Evolutionary conservation across 2,797 vertebrate species (phyloP).

Genomic region (Cyprinodon diabolis): DNA sequence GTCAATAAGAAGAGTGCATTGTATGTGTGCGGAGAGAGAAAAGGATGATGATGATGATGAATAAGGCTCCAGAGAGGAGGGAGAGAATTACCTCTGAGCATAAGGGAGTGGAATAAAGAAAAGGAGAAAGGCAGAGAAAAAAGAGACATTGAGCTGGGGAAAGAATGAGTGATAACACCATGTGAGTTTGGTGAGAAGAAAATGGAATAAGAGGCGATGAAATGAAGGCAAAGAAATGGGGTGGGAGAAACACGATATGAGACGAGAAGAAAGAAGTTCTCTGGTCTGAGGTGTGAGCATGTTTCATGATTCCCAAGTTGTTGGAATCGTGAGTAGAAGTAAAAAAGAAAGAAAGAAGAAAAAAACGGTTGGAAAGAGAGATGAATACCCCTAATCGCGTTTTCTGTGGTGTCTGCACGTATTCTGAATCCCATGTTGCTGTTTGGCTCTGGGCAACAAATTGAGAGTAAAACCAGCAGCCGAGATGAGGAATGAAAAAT

Average conservation of each 20-base stretch:
- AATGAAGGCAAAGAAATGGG: conserved; percentile 22
- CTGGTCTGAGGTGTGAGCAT: conserved; percentile 53
- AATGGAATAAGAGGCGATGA: conserved; percentile 37
- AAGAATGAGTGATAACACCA: conserved; percentile 44
- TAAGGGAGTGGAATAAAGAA: conserved; percentile 64
- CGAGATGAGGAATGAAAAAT: conserved; percentile 71
- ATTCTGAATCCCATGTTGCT: conserved; percentile 70
- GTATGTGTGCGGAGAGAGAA: conserved; percentile 16
- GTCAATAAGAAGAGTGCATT: conserved; percentile 25
- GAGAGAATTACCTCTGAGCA: conserved; percentile 74
- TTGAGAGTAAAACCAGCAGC: conserved; percentile 71
- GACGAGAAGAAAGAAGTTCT: conserved; percentile 25
- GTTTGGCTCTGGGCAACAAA: conserved; percentile 74
- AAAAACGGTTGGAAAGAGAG: conserved; percentile 52
- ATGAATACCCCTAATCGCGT: conserved; percentile 65
- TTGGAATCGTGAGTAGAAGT: conserved; percentile 32
- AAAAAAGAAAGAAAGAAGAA: not conserved
- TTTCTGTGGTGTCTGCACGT: conserved; percentile 69
- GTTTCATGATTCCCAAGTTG: conserved; percentile 63
- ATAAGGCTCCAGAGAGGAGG: conserved; percentile 61
- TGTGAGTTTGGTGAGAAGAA: conserved; percentile 34
- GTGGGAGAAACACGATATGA: conserved; percentile 20
- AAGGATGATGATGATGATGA: conserved; percentile 61
- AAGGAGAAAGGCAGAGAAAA: conserved; percentile 36
- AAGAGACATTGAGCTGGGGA: conserved; percentile 39